Conservation (phyloP, 2,888 invertebrate genomes). For the Ophonus ardosiacus region DNA sequence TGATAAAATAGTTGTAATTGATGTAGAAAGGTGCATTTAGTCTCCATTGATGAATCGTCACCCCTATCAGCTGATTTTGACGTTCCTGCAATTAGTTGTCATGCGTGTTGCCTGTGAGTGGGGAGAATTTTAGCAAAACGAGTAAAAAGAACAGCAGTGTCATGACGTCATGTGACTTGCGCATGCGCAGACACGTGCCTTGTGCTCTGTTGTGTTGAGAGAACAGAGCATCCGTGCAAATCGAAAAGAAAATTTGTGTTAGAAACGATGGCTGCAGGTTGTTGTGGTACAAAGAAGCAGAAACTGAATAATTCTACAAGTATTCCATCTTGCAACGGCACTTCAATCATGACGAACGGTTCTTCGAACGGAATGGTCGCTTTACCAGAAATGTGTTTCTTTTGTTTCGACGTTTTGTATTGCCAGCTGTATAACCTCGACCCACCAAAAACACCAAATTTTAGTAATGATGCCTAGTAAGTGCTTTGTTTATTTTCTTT, state of each 20-base stretch:
- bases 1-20: not conserved
- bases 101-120: conserved; percentile 50
- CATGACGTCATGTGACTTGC: conserved; percentile 59
- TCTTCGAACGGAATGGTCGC: conserved; percentile 82
- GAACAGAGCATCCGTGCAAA: conserved; percentile 47
- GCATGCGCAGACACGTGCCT: conserved; percentile 54
- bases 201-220: conserved; percentile 63
- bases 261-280: conserved; percentile 88
- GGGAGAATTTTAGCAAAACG: conserved; percentile 52
- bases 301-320: conserved; percentile 85
- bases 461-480: conserved; percentile 97
- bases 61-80: conserved; percentile 62
- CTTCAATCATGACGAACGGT: conserved; percentile 71
- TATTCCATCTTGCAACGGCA: conserved; percentile 73
- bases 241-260: conserved; percentile 52
- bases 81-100: conserved; percentile 57
- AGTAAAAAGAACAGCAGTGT: conserved; percentile 62
- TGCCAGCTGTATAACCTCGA: conserved; percentile 95
- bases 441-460: conserved; percentile 93
- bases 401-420: conserved; percentile 99
- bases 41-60: conserved; percentile 37
- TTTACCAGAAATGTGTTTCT: conserved; percentile 97
- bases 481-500: conserved; percentile 73
- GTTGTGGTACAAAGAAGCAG: conserved; percentile 95
- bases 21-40: not conserved